phyloP scores from a whole-genome alignment of 2,113 vertebrate genomes.

The Diadophis punctatus region DNA sequence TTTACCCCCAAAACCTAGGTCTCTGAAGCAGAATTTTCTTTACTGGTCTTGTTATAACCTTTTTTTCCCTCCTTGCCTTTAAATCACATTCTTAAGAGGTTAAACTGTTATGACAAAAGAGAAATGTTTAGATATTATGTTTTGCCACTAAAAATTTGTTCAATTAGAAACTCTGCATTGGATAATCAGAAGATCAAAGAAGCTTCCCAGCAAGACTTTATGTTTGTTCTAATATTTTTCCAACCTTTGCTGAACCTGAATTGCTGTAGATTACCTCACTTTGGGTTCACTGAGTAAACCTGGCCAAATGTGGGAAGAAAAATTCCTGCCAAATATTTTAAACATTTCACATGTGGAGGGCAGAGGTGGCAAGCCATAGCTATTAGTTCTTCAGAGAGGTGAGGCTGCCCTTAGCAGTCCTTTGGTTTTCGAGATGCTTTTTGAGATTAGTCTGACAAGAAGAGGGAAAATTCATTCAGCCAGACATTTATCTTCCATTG shows the following conservation, averaged over 20 bases:
- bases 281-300: constrained; percentile 75
- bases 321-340: constrained; percentile 71
- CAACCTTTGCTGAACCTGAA: constrained; percentile 76
- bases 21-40: constrained; percentile 60
- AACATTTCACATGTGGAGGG: constrained; percentile 67
- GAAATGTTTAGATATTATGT: constrained; percentile 78
- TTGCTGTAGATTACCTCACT: constrained; percentile 82
- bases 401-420: constrained; percentile 48
- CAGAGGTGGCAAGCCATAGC: constrained; percentile 61
- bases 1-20: constrained; percentile 51
- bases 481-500: constrained; percentile 70
- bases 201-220: constrained; percentile 73
- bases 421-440: constrained; percentile 64
- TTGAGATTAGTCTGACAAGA: constrained; percentile 68
- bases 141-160: constrained; percentile 78
- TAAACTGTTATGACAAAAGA: constrained; percentile 78
- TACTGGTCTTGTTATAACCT: constrained; percentile 70
- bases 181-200: constrained; percentile 82
- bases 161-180: constrained; percentile 78
- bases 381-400: constrained; percentile 58
- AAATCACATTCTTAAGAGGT: constrained; percentile 79
- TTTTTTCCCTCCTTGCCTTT: constrained; percentile 62
- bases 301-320: constrained; percentile 70
- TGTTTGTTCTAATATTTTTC: constrained; percentile 72
- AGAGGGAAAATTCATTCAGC: constrained; percentile 47